Evolutionary conservation across 2,113 vertebrate genomes (phyloP).

Genomic region (Rhinolophus sinicus): DNA sequence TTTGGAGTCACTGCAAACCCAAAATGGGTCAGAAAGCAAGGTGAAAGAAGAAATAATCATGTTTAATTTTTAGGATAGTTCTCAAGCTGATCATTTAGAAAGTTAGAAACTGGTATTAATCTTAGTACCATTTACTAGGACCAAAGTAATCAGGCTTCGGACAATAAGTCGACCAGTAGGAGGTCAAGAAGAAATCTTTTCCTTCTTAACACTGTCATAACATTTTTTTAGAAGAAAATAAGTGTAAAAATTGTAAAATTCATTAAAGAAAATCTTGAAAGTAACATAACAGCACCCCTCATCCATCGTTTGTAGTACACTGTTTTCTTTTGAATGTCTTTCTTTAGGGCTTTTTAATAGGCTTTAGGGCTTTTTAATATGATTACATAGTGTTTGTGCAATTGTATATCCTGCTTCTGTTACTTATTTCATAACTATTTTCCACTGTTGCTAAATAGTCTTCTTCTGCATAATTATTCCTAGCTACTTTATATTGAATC

Average conservation of each 20-base stretch:
- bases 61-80: constrained; percentile 1
- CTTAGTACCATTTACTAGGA: neutral
- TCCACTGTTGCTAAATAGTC: neutral
- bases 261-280: constrained; percentile 22
- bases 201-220: neutral
- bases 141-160: neutral
- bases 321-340: neutral
- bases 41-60: neutral
- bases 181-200: constrained; percentile 6
- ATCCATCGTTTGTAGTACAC: neutral
- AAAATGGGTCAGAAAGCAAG: neutral
- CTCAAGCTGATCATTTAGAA: neutral
- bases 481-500: neutral
- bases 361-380: neutral
- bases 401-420: neutral
- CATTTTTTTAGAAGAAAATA: neutral
- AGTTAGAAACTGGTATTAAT: neutral
- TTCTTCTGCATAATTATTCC: neutral
- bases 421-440: neutral
- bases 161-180: neutral
- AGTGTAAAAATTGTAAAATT: neutral
- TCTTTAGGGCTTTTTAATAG: neutral
- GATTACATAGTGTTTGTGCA: neutral
- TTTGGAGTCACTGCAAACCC: neutral
- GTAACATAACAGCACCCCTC: neutral